Percentiles rank a stretch among this genome's conserved stretches.
Evolutionary conservation across 2,797 vertebrate species (phyloP).

Genomic region (Eidolon dupreanum): DNA sequence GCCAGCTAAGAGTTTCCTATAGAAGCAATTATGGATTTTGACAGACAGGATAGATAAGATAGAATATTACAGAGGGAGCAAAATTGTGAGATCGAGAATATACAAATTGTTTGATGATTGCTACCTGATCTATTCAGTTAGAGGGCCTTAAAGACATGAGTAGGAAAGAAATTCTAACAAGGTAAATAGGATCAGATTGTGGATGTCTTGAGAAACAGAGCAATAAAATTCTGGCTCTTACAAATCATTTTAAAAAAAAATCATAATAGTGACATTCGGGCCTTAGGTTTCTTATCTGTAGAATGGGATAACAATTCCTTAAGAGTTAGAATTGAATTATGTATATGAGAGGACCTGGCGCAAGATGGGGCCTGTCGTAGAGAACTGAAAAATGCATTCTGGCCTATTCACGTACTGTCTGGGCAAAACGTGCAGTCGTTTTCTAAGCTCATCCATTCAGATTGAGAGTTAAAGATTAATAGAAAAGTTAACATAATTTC

Average conservation of each 20-base stretch:
- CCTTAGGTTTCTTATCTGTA: background rate
- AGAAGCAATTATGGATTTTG: background rate
- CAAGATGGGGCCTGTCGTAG: rapidly evolving
- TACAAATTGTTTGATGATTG: background rate
- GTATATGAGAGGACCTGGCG: background rate
- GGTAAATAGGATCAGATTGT: background rate
- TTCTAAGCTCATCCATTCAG: background rate
- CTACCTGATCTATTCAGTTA: background rate
- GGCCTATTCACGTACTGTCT: background rate
- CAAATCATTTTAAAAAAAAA: background rate
- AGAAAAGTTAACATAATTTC: background rate
- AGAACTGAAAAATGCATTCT: background rate
- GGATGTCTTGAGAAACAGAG: background rate
- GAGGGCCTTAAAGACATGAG: background rate
- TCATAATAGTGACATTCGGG: background rate
- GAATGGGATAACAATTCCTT: background rate
- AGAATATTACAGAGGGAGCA: background rate
- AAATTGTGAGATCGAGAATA: background rate
- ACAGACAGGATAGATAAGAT: background rate
- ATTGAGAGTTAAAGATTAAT: background rate
- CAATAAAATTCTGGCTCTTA: background rate
- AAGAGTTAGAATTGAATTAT: background rate
- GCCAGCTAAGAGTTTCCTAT: background rate
- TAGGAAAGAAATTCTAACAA: background rate
- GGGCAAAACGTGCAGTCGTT: background rate